Percentiles rank a stretch among this genome's conserved stretches.
phyloP scores from a whole-genome alignment of 2,888 invertebrate species.

The Platerodrilus igneus region DNA sequence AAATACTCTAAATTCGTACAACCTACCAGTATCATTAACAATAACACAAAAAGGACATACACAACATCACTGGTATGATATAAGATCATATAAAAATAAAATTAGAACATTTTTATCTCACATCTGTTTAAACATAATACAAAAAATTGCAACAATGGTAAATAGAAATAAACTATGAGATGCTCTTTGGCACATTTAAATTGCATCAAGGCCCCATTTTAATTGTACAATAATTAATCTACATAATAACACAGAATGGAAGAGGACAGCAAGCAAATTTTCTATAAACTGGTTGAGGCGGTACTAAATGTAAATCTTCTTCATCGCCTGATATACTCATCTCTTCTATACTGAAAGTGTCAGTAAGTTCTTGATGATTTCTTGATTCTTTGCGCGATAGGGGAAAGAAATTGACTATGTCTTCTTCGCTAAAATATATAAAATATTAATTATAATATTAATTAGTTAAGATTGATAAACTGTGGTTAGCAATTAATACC shows the following conservation, averaged over 20 bases:
- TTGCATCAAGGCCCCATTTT: slow-evolving; percentile 20
- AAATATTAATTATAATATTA: neutral
- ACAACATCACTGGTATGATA: too few relatives aligned
- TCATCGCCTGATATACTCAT: slow-evolving; percentile 56
- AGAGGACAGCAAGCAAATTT: slow-evolving; percentile 46
- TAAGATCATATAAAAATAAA: slow-evolving; percentile 11
- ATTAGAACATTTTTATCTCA: neutral
- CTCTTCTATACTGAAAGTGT: slow-evolving; percentile 59
- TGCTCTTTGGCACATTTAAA: slow-evolving; percentile 21
- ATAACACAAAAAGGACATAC: too few relatives aligned
- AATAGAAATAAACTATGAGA: neutral
- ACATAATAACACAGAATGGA: slow-evolving; percentile 37
- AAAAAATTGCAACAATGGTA: neutral
- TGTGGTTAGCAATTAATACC: too few relatives aligned
- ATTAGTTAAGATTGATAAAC: slow-evolving; percentile 7
- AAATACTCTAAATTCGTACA: slow-evolving; percentile 13
- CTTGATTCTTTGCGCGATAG: slow-evolving; percentile 46
- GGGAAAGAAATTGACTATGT: slow-evolving; percentile 52
- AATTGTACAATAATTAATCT: slow-evolving; percentile 10
- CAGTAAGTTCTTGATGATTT: slow-evolving; percentile 54
- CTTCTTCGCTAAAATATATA: slow-evolving; percentile 47
- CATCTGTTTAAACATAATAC: neutral
- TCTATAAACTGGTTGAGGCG: slow-evolving; percentile 46
- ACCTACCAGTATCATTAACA: too few relatives aligned
- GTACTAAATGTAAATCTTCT: slow-evolving; percentile 48